These are phyloP conservation scores for Dryobates pubescens DNA, from an alignment of 2,797 vertebrate species.

Conservation along the genomic window DNA sequence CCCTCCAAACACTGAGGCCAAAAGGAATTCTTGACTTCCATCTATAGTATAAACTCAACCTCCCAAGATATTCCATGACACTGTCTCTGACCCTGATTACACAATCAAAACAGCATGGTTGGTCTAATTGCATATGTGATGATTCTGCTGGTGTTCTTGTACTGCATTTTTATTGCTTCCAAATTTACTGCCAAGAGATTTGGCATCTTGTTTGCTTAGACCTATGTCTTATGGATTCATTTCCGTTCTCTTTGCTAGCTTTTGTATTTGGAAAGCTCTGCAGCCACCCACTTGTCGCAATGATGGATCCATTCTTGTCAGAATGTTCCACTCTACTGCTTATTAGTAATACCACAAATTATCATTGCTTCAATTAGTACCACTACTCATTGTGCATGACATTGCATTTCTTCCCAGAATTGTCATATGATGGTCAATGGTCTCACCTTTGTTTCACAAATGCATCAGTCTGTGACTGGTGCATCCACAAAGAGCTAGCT, in stretches of 20 bases:
- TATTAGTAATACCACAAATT: neutral
- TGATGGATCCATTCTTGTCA: neutral
- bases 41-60: neutral
- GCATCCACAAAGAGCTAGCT: neutral
- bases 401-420: neutral
- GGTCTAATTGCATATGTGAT: neutral
- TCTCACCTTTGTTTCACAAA: neutral
- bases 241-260: neutral
- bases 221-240: neutral
- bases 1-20: neutral
- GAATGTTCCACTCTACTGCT: neutral
- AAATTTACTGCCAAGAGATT: neutral
- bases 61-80: neutral
- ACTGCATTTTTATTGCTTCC: neutral
- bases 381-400: neutral
- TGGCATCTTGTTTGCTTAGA: neutral
- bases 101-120: neutral
- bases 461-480: neutral
- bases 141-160: neutral
- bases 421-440: neutral
- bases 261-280: neutral
- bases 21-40: neutral
- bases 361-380: neutral
- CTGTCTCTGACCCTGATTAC: neutral
- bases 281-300: neutral